Conservation (phyloP, 2,113 vertebrate species). For the Bubo blakistoni region DNA sequence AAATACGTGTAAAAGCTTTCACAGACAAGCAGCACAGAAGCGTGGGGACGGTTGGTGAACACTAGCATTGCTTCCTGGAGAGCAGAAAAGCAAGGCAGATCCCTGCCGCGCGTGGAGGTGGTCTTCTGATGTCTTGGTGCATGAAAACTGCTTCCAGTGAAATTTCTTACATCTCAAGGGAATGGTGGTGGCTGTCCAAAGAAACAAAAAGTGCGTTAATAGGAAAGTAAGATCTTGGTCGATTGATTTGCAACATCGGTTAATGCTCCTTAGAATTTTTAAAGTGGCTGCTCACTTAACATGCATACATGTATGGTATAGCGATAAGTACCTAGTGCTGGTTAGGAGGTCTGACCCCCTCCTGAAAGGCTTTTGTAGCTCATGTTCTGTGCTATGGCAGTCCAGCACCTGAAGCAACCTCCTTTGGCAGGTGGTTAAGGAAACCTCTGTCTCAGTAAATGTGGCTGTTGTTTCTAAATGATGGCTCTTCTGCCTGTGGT, state of each 20-base stretch:
- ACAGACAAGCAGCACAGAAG: not conserved
- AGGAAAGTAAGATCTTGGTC: not conserved
- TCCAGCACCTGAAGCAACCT: not conserved
- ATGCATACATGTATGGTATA: fast-evolving
- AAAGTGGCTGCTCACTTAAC: not conserved
- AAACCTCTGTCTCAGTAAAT: not conserved
- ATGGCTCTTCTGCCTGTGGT: not conserved
- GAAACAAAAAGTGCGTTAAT: not conserved
- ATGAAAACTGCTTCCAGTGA: not conserved
- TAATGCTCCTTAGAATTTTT: not conserved
- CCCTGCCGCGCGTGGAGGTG: not conserved
- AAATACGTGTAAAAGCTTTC: not conserved
- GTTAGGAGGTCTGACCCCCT: not conserved
- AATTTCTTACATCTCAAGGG: not conserved
- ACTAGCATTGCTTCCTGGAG: not conserved
- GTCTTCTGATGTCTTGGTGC: not conserved
- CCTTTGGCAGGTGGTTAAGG: not conserved
- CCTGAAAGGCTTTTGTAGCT: not conserved
- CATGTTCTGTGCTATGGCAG: not conserved
- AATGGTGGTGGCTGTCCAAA: not conserved
- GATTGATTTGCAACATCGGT: not conserved
- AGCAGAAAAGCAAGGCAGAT: not conserved
- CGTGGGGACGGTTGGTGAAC: fast-evolving
- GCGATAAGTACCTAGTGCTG: not conserved
- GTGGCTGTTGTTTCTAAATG: not conserved